Evolutionary conservation across 2,797 vertebrate species (phyloP).

Genomic region (Spinus pinus): DNA sequence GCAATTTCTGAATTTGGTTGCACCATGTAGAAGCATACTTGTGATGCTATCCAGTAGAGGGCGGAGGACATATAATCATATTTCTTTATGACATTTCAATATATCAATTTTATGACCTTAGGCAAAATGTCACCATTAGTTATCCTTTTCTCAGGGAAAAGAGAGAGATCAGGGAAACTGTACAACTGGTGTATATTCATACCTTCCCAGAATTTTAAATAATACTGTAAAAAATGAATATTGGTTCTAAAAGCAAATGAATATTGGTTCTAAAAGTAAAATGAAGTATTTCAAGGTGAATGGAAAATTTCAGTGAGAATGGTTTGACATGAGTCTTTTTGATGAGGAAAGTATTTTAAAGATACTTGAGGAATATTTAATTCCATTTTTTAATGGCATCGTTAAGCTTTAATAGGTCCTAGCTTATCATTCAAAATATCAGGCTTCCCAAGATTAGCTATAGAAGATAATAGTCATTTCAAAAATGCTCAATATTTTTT

Average conservation of each 20-base stretch:
- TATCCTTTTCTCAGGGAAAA: neutral
- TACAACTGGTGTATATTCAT: no score
- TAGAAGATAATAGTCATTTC: neutral
- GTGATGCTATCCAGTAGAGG: neutral
- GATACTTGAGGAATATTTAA: neutral
- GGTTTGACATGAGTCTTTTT: neutral
- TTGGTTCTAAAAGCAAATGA: no score
- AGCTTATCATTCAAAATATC: neutral
- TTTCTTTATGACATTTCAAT: neutral
- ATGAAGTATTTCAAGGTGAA: neutral
- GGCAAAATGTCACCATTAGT: rapidly evolving
- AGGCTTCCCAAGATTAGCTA: neutral
- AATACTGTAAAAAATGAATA: neutral
- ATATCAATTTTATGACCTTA: neutral
- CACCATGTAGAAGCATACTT: neutral
- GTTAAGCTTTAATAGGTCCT: neutral
- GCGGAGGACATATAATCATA: neutral
- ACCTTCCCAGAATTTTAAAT: neutral
- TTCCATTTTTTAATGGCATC: neutral
- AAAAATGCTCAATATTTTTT: neutral
- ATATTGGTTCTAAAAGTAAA: neutral
- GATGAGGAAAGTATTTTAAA: neutral
- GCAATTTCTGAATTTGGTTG: neutral
- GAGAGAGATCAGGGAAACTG: neutral
- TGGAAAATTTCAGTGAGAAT: neutral